Base-by-base conservation (phyloP, 2,113 vertebrate species). In the Lagopus leucura region DNA sequence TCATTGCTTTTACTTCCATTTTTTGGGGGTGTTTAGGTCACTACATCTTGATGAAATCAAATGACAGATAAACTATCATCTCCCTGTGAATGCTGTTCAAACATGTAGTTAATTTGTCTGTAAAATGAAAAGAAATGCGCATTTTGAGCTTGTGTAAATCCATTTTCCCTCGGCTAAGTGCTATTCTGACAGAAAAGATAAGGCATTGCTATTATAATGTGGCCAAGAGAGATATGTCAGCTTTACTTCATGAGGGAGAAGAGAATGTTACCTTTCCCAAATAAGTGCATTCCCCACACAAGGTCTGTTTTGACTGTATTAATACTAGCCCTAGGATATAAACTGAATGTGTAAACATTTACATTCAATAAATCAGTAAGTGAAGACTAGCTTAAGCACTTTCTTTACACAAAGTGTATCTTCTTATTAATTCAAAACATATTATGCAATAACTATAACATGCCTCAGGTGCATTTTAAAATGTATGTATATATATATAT, bases 361-460 rank as follows among this genome's bases (percentile, higher is more conserved):
- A 81, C 71, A 93, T 93, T 92, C 63, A 89, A 89, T 95, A 91
- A 94, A 92, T 90, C 82, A 85, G 87, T 24, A 71, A 71, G 82
- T 28, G 20, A 60, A 75, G 89, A 48, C 70, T 75, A 32, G 48
- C 86, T 81, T 67, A 60, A 92, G 45, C 27, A 2, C 86, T 48
- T 55, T 74, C 94, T 90, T 91, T 73, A 63, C 42, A 0, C 67
- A 81, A 94, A 96, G 78, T 77, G 70, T 91, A 91, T 92, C 86
- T 54, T 72, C 94, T 94, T 94, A 94, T 91, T 86, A 96, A 95
- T 84, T 94, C 94, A 94, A 70, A 92, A 79, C 48, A 12, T 89
- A 91, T 90, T 89, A 95, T 88, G 89, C 73, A 82, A 86, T 38
- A 75, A 54, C 72, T 76, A 18, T 50, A 88, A 91, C 70, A 57